Evolutionary conservation across 1,140 invertebrate species (phyloP).

Genomic region (Philaenus spumarius): DNA sequence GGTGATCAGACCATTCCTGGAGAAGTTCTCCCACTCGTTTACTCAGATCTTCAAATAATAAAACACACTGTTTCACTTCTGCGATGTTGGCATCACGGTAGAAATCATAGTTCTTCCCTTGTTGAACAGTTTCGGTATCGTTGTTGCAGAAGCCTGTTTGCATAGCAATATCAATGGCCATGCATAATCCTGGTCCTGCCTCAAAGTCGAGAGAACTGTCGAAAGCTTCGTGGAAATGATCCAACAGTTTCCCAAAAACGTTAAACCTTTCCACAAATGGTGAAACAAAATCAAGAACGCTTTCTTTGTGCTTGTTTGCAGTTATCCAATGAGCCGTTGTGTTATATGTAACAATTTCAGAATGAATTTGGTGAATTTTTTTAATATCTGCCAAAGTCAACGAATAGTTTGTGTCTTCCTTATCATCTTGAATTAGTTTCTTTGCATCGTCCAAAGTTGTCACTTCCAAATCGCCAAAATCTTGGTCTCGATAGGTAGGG

Average conservation of each 20-base stretch:
- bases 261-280: conserved; percentile 52
- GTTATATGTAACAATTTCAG: conserved; percentile 48
- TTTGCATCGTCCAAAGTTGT: conserved; percentile 37
- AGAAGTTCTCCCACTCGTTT: conserved; percentile 59
- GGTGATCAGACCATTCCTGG: conserved; percentile 84
- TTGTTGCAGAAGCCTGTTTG: not conserved
- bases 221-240: conserved; percentile 43
- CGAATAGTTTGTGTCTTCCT: conserved; percentile 7
- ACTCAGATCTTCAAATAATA: conserved; percentile 57
- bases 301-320: conserved; percentile 16
- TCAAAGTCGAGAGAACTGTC: conserved; percentile 45
- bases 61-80: conserved; percentile 64
- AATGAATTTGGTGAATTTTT: conserved; percentile 52
- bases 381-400: conserved; percentile 48
- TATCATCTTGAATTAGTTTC: conserved; percentile 20
- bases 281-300: conserved; percentile 44
- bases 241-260: conserved; percentile 46
- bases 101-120: conserved; percentile 55
- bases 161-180: conserved; percentile 33
- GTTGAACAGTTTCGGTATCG: not conserved
- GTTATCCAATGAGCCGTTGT: conserved; percentile 51
- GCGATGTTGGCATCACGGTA: conserved; percentile 78
- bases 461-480: conserved; percentile 53
- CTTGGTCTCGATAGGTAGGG: conserved; percentile 61
- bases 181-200: conserved; percentile 47